phyloP scores from a whole-genome alignment of 35 echinoderm and acorn worm species.

The Holothuria glaberrima region DNA sequence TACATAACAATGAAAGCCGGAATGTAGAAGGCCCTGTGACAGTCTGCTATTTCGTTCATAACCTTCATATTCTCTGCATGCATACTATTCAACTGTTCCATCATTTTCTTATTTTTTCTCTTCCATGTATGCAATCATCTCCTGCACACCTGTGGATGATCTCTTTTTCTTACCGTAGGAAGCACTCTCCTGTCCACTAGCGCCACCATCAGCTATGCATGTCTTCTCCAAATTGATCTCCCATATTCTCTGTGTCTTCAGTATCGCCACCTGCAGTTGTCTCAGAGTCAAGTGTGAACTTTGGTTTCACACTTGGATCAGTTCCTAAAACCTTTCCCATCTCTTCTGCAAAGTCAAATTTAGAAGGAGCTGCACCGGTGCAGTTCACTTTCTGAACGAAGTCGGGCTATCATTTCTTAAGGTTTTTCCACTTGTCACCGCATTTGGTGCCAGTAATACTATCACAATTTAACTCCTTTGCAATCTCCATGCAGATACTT shows the following conservation, averaged over 20 bases:
- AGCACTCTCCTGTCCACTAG: background rate
- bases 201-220: background rate
- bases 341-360: background rate
- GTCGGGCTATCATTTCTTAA: background rate
- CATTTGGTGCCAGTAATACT: slow-evolving; percentile 1
- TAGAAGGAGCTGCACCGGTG: background rate
- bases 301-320: slow-evolving; percentile 1
- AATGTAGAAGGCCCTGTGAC: too few species aligned
- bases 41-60: slow-evolving; percentile 14
- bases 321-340: slow-evolving; percentile 9
- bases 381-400: background rate
- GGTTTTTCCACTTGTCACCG: slow-evolving; percentile 14
- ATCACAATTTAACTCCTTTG: background rate
- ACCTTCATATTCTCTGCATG: background rate
- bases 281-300: background rate
- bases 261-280: background rate
- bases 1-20: too few species aligned
- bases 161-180: background rate
- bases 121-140: background rate
- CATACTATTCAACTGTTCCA: background rate
- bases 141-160: background rate
- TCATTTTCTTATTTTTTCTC: too few species aligned
- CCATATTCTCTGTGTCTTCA: slow-evolving; percentile 3
- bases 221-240: background rate
- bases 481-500: background rate